Percentiles rank a stretch among this genome's conserved stretches.
phyloP scores from a whole-genome alignment of 2,888 invertebrate genomes.

The Peribatodes rhomboidaria region DNA sequence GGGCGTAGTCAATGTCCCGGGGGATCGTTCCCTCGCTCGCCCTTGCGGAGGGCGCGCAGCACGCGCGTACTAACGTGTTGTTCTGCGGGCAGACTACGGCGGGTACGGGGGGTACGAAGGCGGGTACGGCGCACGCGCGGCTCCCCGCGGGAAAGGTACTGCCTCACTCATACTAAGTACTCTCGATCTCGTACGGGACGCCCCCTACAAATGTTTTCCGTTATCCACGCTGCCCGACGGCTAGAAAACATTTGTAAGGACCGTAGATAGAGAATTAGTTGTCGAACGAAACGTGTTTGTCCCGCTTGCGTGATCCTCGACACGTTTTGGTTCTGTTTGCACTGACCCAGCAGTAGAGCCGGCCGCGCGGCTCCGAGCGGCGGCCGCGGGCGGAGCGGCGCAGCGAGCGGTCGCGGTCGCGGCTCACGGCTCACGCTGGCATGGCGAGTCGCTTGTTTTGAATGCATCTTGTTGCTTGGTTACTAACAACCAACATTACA shows the following conservation, averaged over 20 bases:
- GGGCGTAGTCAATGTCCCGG: too few species aligned
- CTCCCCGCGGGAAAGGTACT: conserved; percentile 96
- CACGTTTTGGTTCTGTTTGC: conserved; percentile 44
- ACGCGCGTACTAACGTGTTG: conserved; percentile 80
- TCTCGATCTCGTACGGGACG: conserved; percentile 34
- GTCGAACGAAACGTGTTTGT: conserved; percentile 50
- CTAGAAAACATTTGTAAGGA: conserved; percentile 51
- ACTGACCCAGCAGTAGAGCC: conserved; percentile 17
- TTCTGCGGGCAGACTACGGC: conserved; percentile 92
- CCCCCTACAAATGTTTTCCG: conserved; percentile 42
- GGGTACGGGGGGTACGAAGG: conserved; percentile 95
- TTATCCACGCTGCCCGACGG: conserved; percentile 5
- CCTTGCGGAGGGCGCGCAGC: conserved; percentile 3
- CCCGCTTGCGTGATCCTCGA: conserved; percentile 52
- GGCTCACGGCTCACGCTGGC: conserved; percentile 26
- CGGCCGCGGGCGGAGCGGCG: not conserved
- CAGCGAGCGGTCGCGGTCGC: conserved; percentile 11
- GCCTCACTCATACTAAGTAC: conserved; percentile 53
- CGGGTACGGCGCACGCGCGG: conserved; percentile 95
- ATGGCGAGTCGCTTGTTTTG: conserved; percentile 33
- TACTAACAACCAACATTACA: conserved; percentile 22
- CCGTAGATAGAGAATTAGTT: conserved; percentile 48
- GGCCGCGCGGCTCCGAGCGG: not conserved
- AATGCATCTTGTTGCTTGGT: conserved; percentile 26
- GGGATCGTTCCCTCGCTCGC: not conserved